phyloP scores from a whole-genome alignment of 2,797 vertebrate genomes.

The Acipenser ruthenus region DNA sequence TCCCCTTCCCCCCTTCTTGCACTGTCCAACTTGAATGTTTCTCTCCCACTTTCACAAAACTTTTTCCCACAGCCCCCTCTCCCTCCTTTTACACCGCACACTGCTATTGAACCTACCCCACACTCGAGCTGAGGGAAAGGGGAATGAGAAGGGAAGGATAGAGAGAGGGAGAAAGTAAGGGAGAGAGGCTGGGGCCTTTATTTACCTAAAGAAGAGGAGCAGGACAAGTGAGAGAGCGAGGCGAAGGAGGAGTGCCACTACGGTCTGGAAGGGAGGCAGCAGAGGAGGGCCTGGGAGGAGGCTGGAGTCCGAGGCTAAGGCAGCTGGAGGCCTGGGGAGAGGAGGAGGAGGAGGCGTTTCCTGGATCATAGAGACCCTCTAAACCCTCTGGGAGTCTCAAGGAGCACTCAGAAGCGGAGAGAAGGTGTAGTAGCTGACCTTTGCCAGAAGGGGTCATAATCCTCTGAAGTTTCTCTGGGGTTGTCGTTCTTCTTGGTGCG shows the following conservation, averaged over 20 bases:
- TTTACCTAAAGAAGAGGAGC: conserved; percentile 53
- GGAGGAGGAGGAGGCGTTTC: conserved; percentile 23
- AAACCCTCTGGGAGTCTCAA: conserved; percentile 10
- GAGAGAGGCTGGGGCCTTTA: conserved; percentile 19
- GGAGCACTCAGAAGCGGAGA: conserved; percentile 19
- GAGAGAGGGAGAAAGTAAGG: too few species aligned
- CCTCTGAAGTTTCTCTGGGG: conserved; percentile 45
- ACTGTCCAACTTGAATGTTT: not conserved
- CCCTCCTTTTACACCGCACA: not conserved
- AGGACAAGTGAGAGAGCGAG: conserved; percentile 50
- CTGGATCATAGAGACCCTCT: conserved; percentile 1
- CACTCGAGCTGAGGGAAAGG: not conserved
- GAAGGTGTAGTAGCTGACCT: conserved; percentile 67
- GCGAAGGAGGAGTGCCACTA: conserved; percentile 55
- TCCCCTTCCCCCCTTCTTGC: not conserved
- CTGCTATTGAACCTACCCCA: not conserved
- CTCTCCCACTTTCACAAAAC: not conserved
- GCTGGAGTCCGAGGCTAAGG: not conserved
- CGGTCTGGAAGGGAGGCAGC: conserved; percentile 37
- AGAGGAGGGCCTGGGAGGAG: conserved; percentile 28
- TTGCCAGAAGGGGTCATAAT: conserved; percentile 90
- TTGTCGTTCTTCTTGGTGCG: conserved; percentile 61
- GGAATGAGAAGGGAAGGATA: conserved; percentile 16
- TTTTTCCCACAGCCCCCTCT: not conserved
- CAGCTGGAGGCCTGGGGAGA: conserved; percentile 16